A percentile compares a stretch with the other conserved stretches of the same genome.
Evolutionary conservation across 2,797 vertebrate species (phyloP).

Genomic region (Enteromius anoplus): DNA sequence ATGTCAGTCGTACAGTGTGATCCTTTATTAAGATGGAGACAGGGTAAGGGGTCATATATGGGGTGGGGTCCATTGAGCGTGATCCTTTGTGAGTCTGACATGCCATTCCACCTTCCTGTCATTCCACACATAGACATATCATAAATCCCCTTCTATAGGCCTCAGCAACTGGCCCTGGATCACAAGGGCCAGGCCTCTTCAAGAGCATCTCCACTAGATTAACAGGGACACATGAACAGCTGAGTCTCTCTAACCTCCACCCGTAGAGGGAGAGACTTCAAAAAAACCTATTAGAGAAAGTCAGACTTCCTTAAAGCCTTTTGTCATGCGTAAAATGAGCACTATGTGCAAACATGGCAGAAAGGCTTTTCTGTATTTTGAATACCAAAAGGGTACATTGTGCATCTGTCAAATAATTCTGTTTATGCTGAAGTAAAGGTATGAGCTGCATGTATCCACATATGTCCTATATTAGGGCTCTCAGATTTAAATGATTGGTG

Average conservation of each 20-base stretch:
- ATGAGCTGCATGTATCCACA: neutral
- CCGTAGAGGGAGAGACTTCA: slow-evolving; percentile 35
- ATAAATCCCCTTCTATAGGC: slow-evolving; percentile 54
- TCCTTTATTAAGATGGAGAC: slow-evolving; percentile 21
- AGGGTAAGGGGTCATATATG: slow-evolving; percentile 29
- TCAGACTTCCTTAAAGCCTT: slow-evolving; percentile 14
- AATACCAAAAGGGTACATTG: neutral
- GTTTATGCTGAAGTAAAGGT: neutral
- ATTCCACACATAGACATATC: slow-evolving; percentile 47
- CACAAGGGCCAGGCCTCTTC: slow-evolving; percentile 60
- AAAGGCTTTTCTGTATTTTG: slow-evolving; percentile 4
- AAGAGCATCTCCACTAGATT: slow-evolving; percentile 54
- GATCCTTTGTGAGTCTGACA: slow-evolving; percentile 42
- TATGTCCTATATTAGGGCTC: neutral
- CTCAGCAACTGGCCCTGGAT: slow-evolving; percentile 69
- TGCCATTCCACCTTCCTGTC: slow-evolving; percentile 48
- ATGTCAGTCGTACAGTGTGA: neutral
- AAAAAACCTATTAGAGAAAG: slow-evolving; percentile 31
- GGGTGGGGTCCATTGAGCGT: slow-evolving; percentile 9
- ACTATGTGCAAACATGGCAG: slow-evolving; percentile 31
- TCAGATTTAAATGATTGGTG: neutral
- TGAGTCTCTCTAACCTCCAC: slow-evolving; percentile 24
- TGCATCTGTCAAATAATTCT: neutral
- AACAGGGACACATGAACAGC: slow-evolving; percentile 40
- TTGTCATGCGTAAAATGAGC: slow-evolving; percentile 30